Percentiles rank a stretch among this genome's conserved stretches.
Conservation (phyloP, 2,797 vertebrate species). For the Telmatherina bonti region DNA sequence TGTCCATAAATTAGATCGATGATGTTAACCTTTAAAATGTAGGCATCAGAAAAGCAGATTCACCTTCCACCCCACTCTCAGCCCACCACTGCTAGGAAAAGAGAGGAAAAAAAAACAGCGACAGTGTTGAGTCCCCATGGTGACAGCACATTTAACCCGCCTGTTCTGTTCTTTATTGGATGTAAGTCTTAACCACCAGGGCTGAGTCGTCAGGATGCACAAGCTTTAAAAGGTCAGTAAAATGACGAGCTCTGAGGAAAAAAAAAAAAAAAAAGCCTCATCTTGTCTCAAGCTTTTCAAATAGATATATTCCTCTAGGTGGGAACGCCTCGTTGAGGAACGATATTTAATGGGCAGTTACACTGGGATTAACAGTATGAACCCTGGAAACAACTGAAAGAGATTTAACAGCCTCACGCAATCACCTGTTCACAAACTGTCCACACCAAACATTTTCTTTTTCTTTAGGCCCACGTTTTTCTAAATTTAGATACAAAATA, state of each 20-base stretch:
- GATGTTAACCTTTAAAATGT: conserved; percentile 58
- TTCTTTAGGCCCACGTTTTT: neutral
- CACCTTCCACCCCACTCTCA: conserved; percentile 18
- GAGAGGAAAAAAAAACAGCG: conserved; percentile 8
- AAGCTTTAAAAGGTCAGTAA: conserved; percentile 51
- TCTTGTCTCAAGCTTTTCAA: conserved; percentile 6
- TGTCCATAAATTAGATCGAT: conserved; percentile 50
- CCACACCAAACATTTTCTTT: neutral
- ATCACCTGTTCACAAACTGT: neutral
- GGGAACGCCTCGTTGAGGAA: conserved; percentile 1
- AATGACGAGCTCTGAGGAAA: conserved; percentile 35
- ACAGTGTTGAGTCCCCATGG: conserved; percentile 46
- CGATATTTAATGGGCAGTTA: neutral
- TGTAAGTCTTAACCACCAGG: conserved; percentile 20
- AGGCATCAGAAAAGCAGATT: conserved; percentile 12
- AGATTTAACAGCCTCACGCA: neutral
- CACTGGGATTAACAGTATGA: neutral
- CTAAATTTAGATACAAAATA: too few species aligned
- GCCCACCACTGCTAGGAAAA: neutral
- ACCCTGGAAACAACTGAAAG: neutral
- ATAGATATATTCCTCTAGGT: conserved; percentile 23
- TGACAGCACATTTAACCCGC: conserved; percentile 57
- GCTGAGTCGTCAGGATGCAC: conserved; percentile 30
- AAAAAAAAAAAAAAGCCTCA: conserved; percentile 20
- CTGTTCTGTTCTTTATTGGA: conserved; percentile 55